Base-by-base conservation (phyloP, 2,888 invertebrate species). In the Strigamia maritima region DNA sequence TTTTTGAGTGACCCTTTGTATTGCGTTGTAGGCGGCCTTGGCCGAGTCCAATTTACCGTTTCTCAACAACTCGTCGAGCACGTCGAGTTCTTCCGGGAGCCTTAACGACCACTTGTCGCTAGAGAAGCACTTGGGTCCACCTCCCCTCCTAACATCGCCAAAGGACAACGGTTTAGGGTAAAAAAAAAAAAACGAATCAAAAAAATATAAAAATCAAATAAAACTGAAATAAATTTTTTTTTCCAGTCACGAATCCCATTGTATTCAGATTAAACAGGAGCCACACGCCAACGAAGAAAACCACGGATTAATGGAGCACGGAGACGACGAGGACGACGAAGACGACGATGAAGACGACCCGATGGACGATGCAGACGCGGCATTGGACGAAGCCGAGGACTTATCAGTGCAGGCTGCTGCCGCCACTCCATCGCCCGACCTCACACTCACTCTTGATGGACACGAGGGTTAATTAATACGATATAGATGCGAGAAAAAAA, bases 41-140 rank as follows among this genome's bases (percentile, higher is more conserved):
- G 89, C 89, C 79, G 89, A 89, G 83, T 88, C 88, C 83, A 89
- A 89, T 83, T 86, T 89, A 85, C 87, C 88, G 82, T 88, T 88
- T 85, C 81, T 84, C 83, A 82, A 82, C 83, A 78, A 80, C 75
- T 80, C 80, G 28, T 80, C 80, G 40, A 80, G 80, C 38, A 80
- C 80, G 24, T 80, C 80, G 19, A 77, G 78, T 65, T 78, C 78
- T 28, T 60, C 78, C 54, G 78, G 78, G 28, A 44, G 74, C 60
- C 35, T 78, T 28, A 75, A 54, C 28, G 78, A 79, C 31, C 31
- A 28, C 26, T 74, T 79, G 70, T 77, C 76, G 19, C 60, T 77
- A 22, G 54, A 74, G n/a, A 76, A 77, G 38, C 26, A 77, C 26
- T 19, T 28, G 19, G 26, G 26, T 49, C 40, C 77, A 40, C 77